Conservation (phyloP, 2,797 vertebrate species). For the Poecilia velifera region DNA sequence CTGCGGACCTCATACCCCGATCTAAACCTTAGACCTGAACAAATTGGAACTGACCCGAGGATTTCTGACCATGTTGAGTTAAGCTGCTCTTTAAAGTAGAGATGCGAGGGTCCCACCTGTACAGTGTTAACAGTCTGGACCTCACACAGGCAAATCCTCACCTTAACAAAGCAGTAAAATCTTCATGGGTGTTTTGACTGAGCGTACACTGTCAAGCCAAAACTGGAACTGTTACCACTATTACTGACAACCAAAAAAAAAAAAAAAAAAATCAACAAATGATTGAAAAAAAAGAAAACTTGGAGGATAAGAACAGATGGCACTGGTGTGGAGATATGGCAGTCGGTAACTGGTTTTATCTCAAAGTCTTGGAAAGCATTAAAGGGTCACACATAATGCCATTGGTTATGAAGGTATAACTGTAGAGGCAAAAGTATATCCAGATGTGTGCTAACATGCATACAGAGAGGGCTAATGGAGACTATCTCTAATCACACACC, state of each 20-base stretch:
- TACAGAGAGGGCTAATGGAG: conserved; percentile 63
- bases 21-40: conserved; percentile 55
- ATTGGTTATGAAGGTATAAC: conserved; percentile 54
- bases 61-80: conserved; percentile 49
- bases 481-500: conserved; percentile 55
- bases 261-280: background rate
- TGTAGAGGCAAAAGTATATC: conserved; percentile 61
- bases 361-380: conserved; percentile 47
- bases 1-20: conserved; percentile 46
- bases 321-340: conserved; percentile 8
- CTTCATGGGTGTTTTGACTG: conserved; percentile 64
- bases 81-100: conserved; percentile 23
- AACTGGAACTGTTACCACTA: conserved; percentile 3
- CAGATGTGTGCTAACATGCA: conserved; percentile 71
- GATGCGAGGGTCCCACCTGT: conserved; percentile 39
- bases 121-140: conserved; percentile 38
- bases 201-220: conserved; percentile 35
- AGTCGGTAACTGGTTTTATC: conserved; percentile 47
- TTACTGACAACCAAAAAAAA: background rate
- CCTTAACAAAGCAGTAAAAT: conserved; percentile 66
- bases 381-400: conserved; percentile 58
- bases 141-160: conserved; percentile 41
- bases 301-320: conserved; percentile 39
- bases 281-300: conserved; percentile 15
- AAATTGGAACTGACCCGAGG: conserved; percentile 59